These are phyloP conservation scores for Podarcis lilfordi DNA, from an alignment of 2,797 vertebrate species.

Conservation along the genomic window DNA sequence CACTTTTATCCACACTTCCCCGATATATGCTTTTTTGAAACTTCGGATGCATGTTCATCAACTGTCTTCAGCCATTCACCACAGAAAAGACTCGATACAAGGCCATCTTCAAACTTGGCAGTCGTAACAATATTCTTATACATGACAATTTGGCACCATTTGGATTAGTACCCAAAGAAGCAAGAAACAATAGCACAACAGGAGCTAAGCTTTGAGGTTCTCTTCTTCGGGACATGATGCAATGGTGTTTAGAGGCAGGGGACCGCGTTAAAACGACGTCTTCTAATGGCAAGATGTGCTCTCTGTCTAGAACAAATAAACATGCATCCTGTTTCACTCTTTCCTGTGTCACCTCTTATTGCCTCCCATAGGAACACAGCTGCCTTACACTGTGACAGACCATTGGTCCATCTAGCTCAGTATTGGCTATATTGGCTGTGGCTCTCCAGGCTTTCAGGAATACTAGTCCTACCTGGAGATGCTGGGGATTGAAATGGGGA, in stretches of 20 bases:
- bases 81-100: background rate
- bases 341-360: background rate
- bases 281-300: conserved; percentile 25
- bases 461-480: too few species aligned
- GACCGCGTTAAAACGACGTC: conserved; percentile 4
- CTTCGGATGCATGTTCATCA: background rate
- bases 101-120: background rate
- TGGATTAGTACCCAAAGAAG: conserved; percentile 1
- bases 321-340: conserved; percentile 34
- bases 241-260: conserved; percentile 2
- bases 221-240: background rate
- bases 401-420: too few species aligned
- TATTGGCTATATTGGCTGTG: too few species aligned
- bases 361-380: background rate
- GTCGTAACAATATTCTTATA: background rate
- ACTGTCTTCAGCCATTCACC: background rate
- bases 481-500: too few species aligned
- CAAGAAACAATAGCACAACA: background rate
- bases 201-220: background rate
- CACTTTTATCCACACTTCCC: too few species aligned
- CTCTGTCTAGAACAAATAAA: conserved; percentile 47
- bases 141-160: background rate
- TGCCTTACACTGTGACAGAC: too few species aligned
- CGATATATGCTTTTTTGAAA: too few species aligned
- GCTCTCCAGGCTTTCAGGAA: too few species aligned